Evolutionary conservation across 2,888 invertebrate genomes (phyloP).

Genomic region (Lasioglossum zephyrum): DNA sequence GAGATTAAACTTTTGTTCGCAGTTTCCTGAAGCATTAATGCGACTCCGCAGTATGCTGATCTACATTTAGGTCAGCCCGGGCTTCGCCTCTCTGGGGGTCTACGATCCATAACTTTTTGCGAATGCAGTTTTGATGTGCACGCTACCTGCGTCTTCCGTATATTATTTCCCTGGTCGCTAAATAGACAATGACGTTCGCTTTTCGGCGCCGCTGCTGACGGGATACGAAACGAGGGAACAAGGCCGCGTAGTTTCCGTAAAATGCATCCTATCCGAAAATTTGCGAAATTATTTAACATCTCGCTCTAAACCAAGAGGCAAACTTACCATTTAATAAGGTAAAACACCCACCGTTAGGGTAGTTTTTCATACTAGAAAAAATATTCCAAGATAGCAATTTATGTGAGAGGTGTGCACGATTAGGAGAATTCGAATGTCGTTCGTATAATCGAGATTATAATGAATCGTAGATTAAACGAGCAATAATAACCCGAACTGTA

Average conservation of each 20-base stretch:
- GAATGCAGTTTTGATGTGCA: slow-evolving; percentile 36
- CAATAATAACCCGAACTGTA: no score
- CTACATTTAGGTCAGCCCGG: slow-evolving; percentile 13
- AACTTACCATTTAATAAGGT: neutral
- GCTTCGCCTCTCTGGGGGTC: neutral
- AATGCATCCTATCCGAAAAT: neutral
- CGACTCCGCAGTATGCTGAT: slow-evolving; percentile 14
- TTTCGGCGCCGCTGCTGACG: neutral
- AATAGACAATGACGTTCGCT: slow-evolving; percentile 16
- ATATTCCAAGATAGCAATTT: neutral
- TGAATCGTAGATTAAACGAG: no score
- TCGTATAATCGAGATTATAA: no score
- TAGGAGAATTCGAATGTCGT: neutral
- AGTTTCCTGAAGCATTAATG: slow-evolving; percentile 29
- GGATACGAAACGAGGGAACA: neutral
- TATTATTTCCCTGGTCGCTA: slow-evolving; percentile 14
- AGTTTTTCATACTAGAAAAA: neutral
- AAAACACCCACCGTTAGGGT: neutral
- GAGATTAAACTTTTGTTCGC: slow-evolving; percentile 24
- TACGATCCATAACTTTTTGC: slow-evolving; percentile 2
- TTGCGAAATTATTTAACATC: neutral
- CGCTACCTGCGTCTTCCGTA: neutral
- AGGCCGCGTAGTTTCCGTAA: neutral
- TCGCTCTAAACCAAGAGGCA: neutral
- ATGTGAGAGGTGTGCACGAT: neutral